phyloP scores from a whole-genome alignment of 2,113 vertebrate genomes.

The Rhinolophus sinicus region DNA sequence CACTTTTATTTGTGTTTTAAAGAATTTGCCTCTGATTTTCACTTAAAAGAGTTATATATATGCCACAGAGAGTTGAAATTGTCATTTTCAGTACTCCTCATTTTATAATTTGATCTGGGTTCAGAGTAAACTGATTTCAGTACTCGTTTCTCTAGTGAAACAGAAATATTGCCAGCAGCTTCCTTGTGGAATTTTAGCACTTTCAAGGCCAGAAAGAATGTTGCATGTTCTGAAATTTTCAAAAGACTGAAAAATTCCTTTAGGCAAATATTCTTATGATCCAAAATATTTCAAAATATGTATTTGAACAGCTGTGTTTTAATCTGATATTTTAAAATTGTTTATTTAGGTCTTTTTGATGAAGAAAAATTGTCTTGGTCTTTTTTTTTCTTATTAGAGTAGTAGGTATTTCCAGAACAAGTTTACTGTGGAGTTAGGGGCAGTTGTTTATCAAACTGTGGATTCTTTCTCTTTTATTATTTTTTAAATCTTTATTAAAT shows the following conservation, averaged over 20 bases:
- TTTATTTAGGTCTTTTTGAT: background rate
- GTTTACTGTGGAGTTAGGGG: background rate
- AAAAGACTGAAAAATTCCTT: slow-evolving; percentile 52
- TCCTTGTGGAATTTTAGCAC: slow-evolving; percentile 56
- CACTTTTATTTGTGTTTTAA: background rate
- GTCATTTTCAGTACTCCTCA: slow-evolving; percentile 35
- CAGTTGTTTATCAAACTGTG: background rate
- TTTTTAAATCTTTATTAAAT: no score
- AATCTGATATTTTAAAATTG: slow-evolving; percentile 44
- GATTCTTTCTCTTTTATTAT: background rate
- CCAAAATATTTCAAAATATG: slow-evolving; percentile 61
- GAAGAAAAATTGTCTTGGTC: background rate
- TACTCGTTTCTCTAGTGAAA: slow-evolving; percentile 51
- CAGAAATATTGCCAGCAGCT: slow-evolving; percentile 47
- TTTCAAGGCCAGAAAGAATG: slow-evolving; percentile 38
- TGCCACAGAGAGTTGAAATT: background rate
- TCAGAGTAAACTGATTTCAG: slow-evolving; percentile 26
- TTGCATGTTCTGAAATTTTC: no score
- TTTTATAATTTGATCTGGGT: slow-evolving; percentile 56
- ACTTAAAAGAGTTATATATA: background rate
- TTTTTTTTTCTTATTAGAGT: background rate
- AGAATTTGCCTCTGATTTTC: slow-evolving; percentile 18
- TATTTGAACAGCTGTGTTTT: slow-evolving; percentile 59
- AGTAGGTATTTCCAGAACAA: background rate
- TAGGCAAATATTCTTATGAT: slow-evolving; percentile 52